Base-by-base conservation (phyloP, 37 sponge, comb jelly and placozoan genomes). In the Cladorhizidae sp. region DNA sequence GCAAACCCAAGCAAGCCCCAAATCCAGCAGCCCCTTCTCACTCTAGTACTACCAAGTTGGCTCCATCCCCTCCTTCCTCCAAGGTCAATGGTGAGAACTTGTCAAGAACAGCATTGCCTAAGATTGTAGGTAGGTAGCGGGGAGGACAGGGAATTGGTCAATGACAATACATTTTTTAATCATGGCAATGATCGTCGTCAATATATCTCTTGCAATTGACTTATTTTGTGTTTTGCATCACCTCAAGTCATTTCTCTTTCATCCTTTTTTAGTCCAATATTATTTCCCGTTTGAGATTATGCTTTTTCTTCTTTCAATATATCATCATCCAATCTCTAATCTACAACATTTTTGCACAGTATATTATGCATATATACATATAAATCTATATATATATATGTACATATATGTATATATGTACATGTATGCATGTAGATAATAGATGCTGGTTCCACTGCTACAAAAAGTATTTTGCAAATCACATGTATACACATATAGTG, bases 81-180 rank as follows among this genome's bases (percentile, higher is more conserved):
- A 72, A 77, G 38, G 62, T 80, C 0, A 81, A 75, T 52, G 79
- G 77, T 38, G 81, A 79, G 17, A 59, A 68, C n/a, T 69, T 62
- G 22, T 68, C 87, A 41, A 87, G 91, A 80, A 93, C 97, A 42
- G 85, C 93, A 17, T 79, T 96, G 33, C 97, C 97, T 23, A 96
- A 96, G 77, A 90, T 96, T 37, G 82, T 95, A 41, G 93, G 89
- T 33, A 86, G 94, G 76, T 93, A 90, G 85, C 57, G 14, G 45
- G 17, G 1, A 22, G 45, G 7, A 32, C 35, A 29, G 32, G 5
- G 31, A 31, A 35, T 32, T 31, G 9, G 7, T 65, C 1, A 65
- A 45, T 45, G 49, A 45, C 49, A 45, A 6, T 32, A 25, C 23
- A 18, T 40, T 71, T 39, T 20, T 56, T 59, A 29, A 33, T 70